Base-by-base conservation (phyloP, 2,113 vertebrate species). In the Plectropomus leopardus region DNA sequence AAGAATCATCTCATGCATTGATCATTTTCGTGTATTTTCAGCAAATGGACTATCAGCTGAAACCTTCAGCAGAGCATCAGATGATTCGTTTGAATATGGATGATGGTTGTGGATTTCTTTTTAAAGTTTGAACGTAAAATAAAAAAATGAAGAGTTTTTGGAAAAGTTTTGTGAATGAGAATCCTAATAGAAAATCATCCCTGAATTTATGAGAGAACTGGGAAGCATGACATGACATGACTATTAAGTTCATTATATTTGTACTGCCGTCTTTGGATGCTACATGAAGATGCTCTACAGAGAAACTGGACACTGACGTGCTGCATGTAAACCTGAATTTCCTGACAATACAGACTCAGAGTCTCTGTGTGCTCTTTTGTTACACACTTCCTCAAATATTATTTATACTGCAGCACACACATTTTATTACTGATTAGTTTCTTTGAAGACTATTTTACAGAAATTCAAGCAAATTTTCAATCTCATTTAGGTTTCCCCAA, bases 321-420 rank as follows among this genome's bases (percentile, higher is more conserved):
- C 51, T 70, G 88, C 83, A 84, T 77, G 80, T 78, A 28, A 73
- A 59, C 28, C 45, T 34, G 28, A 13, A 50, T 66, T 74, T 75
- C 30, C 36, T 48, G 51, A 42, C 32, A 23, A 17, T 26, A 54
- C 16, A 32, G 26, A 57, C 17, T 40, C 61, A 64, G 7, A 71
- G 8, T 60, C 7, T 54, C 42, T 60, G 23, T 70, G 57, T 48
- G 47, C 28, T 66, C 28, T 44, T 60, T 44, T 45, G 1, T 72
- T 40, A 48, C 28, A 60, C 16, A 3, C 17, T 67, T 72, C 30
- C 21, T n/a, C 19, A 30, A 57, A 44, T 47, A 54, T 23, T 32
- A 76, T 57, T 26, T 42, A 42, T 51, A 36, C 23, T 59, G 6
- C 0, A 10, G 48, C 21, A 36, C 24, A 66, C 19, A 34, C 36